These are phyloP conservation scores for Pavo muticus DNA, from an alignment of 2,113 vertebrate species.

Conservation along the genomic window DNA sequence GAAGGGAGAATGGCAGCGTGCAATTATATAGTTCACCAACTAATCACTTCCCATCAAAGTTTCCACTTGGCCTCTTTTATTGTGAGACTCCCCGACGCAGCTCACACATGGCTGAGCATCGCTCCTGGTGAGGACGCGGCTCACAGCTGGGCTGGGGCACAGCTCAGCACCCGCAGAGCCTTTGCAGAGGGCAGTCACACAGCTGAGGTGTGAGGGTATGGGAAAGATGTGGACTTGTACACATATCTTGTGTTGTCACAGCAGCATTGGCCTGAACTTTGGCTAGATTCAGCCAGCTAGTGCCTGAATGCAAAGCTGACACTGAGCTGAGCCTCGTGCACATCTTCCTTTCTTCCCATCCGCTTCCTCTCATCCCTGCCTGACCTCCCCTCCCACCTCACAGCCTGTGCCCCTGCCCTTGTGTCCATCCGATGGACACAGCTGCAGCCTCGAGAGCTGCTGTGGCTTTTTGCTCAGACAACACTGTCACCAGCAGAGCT, in stretches of 20 bases:
- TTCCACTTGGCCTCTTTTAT: not conserved
- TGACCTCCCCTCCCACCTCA: not conserved
- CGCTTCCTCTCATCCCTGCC: not conserved
- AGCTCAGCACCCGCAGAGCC: not conserved
- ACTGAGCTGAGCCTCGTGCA: not conserved
- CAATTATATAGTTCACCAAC: not conserved
- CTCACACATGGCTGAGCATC: not conserved
- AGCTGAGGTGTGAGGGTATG: rapidly evolving
- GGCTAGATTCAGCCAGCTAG: not conserved
- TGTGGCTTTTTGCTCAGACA: not conserved
- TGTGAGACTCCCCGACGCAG: not conserved
- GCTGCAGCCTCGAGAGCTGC: rapidly evolving
- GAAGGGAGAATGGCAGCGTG: not conserved
- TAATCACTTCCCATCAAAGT: not conserved
- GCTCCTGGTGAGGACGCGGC: not conserved
- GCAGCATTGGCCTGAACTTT: not conserved
- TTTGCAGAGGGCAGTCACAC: not conserved
- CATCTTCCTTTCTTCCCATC: not conserved
- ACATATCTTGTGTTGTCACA: rapidly evolving
- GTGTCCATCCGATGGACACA: rapidly evolving
- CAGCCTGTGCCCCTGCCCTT: rapidly evolving
- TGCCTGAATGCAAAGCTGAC: not conserved
- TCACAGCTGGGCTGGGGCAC: not conserved
- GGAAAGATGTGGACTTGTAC: rapidly evolving
- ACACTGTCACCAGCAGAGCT: slow-evolving; percentile 62